These are phyloP conservation scores for Pegoplata infirma DNA, from an alignment of 2,888 invertebrate species.

Conservation along the genomic window DNA sequence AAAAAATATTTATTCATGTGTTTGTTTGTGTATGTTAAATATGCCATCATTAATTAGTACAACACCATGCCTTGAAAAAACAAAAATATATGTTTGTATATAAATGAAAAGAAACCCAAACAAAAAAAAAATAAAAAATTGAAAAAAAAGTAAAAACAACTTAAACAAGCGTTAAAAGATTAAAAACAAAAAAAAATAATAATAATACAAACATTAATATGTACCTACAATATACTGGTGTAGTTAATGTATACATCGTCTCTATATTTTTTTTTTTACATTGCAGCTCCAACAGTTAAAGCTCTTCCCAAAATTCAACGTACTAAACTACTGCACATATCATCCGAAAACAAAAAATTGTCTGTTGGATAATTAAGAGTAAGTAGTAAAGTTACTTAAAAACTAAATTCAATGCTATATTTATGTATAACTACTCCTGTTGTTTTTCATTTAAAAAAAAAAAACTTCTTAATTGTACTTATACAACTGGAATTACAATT, in stretches of 20 bases:
- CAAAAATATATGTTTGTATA: no score
- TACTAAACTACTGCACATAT: not conserved
- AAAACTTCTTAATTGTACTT: not conserved
- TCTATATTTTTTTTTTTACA: not conserved
- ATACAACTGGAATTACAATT: no score
- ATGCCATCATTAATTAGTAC: conserved; percentile 51
- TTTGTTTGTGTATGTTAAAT: conserved; percentile 38
- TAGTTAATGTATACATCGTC: conserved; percentile 1
- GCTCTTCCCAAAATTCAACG: not conserved
- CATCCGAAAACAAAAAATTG: conserved; percentile 14
- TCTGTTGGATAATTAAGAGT: conserved; percentile 53
- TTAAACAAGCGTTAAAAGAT: conserved; percentile 57
- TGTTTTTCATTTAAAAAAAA: not conserved
- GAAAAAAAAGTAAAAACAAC: conserved; percentile 34
- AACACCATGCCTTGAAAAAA: conserved; percentile 40
- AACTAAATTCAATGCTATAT: conserved; percentile 29
- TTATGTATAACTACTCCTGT: conserved; percentile 19
- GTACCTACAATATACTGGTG: not conserved
- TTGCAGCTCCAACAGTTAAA: no score
- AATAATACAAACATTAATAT: not conserved
- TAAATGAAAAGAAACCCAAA: conserved; percentile 28
- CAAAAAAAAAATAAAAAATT: not conserved
- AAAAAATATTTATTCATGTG: no score
- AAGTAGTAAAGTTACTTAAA: conserved; percentile 45
- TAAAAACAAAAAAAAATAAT: conserved; percentile 41